Conservation (phyloP, 2,888 invertebrate species). For the Hirtodrosophila duncani region DNA sequence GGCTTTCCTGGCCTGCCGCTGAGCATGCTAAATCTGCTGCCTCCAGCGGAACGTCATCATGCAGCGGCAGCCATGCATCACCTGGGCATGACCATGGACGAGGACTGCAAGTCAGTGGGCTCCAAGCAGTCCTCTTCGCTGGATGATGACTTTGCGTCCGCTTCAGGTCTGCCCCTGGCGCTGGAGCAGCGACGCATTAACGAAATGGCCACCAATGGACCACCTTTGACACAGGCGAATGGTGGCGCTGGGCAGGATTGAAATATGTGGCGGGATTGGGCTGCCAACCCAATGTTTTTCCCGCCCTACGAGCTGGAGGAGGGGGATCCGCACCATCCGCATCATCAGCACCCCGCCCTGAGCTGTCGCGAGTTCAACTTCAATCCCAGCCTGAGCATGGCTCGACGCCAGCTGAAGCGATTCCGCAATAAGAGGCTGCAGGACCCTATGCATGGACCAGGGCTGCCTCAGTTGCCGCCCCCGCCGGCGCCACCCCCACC, state of each 20-base stretch:
- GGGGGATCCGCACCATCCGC: slow-evolving; percentile 2
- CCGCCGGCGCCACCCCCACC: slow-evolving; percentile 31
- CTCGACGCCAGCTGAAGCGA: slow-evolving; percentile 74
- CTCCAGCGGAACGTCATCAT: slow-evolving; percentile 85
- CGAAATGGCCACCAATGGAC: slow-evolving; percentile 44
- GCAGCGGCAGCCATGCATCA: slow-evolving; percentile 81
- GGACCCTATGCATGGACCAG: slow-evolving; percentile 36
- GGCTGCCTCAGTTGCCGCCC: slow-evolving; percentile 4
- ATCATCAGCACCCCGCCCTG: slow-evolving; percentile 5
- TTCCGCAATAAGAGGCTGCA: slow-evolving; percentile 66
- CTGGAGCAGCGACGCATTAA: slow-evolving; percentile 61
- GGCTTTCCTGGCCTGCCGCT: slow-evolving; percentile 89
- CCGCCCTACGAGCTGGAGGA: slow-evolving; percentile 69
- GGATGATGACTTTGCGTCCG: slow-evolving; percentile 81
- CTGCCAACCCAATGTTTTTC: slow-evolving; percentile 78
- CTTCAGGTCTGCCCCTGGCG: slow-evolving; percentile 79
- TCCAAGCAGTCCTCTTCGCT: slow-evolving; percentile 81
- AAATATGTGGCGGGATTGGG: slow-evolving; percentile 79
- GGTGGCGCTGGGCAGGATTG: slow-evolving; percentile 86
- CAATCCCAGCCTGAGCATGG: slow-evolving; percentile 75
- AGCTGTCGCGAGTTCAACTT: slow-evolving; percentile 63
- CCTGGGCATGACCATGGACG: slow-evolving; percentile 80
- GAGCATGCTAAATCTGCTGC: slow-evolving; percentile 90
- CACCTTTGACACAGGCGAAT: slow-evolving; percentile 79
- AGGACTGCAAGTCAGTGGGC: slow-evolving; percentile 83